Percentiles rank a stretch among this genome's conserved stretches.
phyloP scores from a whole-genome alignment of 2,113 vertebrate genomes.

The Balaeniceps rex region DNA sequence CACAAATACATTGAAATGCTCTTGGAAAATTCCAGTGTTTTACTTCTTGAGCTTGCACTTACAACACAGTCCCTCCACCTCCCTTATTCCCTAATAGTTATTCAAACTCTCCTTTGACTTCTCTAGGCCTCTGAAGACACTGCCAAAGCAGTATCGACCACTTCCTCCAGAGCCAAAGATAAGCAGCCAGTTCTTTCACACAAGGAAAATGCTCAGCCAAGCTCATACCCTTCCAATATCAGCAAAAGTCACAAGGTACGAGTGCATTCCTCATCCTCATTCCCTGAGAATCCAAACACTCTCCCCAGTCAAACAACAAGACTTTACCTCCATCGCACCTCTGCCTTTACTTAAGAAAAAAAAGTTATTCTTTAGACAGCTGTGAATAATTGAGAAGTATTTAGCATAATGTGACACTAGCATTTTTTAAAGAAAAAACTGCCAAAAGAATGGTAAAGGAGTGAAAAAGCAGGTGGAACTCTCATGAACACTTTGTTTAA shows the following conservation, averaged over 20 bases:
- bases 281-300: background rate
- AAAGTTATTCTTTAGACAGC: slow-evolving; percentile 13
- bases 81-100: background rate
- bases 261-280: background rate
- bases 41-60: background rate
- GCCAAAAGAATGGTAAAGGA: background rate
- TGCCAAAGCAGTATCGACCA: slow-evolving; percentile 33
- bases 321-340: background rate
- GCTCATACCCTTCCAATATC: background rate
- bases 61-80: background rate
- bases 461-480: background rate
- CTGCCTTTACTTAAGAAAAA: background rate
- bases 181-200: background rate
- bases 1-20: background rate
- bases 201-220: background rate
- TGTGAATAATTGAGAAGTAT: slow-evolving; percentile 22
- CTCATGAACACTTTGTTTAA: background rate
- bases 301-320: background rate
- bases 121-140: slow-evolving; percentile 54
- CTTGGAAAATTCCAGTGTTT: background rate
- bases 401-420: background rate
- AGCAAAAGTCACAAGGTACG: slow-evolving; percentile 30
- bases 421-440: background rate
- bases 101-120: slow-evolving; percentile 5
- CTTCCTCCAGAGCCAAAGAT: slow-evolving; percentile 18